phyloP scores from a whole-genome alignment of 37 sponge, comb jelly and placozoan species.

The Sycon ciliatum region DNA sequence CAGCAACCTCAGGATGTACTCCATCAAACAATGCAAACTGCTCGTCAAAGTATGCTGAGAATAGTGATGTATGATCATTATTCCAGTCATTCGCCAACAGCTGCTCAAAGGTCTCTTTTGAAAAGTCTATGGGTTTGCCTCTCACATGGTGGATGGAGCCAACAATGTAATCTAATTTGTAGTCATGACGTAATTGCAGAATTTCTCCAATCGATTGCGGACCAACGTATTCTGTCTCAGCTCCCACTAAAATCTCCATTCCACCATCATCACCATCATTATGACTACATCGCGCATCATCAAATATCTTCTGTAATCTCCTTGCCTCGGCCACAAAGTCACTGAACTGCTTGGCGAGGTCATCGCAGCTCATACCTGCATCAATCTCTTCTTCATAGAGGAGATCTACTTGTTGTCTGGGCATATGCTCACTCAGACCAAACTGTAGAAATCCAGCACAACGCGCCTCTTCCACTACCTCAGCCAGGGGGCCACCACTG shows the following conservation, averaged over 20 bases:
- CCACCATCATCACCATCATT: neutral
- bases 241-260: neutral
- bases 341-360: neutral
- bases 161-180: neutral
- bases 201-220: slow-evolving; percentile 1
- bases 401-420: neutral
- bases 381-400: slow-evolving; percentile 17
- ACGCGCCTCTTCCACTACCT: neutral
- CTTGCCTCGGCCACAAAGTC: neutral
- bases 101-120: neutral
- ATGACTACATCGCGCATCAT: too few relatives aligned
- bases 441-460: neutral
- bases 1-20: neutral
- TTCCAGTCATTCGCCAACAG: too few relatives aligned
- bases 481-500: neutral
- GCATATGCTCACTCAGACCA: slow-evolving; percentile 1
- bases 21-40: neutral
- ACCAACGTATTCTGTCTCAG: neutral
- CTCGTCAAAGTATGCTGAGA: neutral
- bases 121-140: slow-evolving; percentile 2
- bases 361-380: neutral
- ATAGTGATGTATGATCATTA: too few relatives aligned
- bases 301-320: neutral
- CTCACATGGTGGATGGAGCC: slow-evolving; percentile 1
- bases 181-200: neutral